A percentile compares a stretch with the other conserved stretches of the same genome.
Conservation (phyloP, 2,113 vertebrate species). For the Lates calcarifer region DNA sequence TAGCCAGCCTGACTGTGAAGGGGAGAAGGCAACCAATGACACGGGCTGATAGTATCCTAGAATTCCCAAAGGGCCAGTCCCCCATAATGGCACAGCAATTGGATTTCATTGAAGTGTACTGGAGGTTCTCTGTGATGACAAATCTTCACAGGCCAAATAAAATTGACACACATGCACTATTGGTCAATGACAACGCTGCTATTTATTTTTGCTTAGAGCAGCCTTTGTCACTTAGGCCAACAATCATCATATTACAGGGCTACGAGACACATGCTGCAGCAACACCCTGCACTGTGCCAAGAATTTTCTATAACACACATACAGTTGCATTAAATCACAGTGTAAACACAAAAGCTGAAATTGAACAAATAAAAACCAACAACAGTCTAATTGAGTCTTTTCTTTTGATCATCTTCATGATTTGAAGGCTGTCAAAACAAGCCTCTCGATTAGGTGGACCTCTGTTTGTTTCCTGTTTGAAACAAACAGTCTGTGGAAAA, state of each 20-base stretch:
- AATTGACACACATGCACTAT: constrained; percentile 22
- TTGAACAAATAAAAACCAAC: not conserved
- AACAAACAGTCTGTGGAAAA: not conserved
- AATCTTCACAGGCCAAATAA: constrained; percentile 57
- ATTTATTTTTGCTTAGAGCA: constrained; percentile 42
- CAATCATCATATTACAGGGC: not conserved
- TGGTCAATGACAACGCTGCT: constrained; percentile 40
- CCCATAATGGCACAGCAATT: constrained; percentile 44
- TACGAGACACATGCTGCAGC: constrained; percentile 11
- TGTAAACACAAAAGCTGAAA: not conserved
- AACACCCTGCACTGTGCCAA: not conserved
- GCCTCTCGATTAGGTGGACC: not conserved
- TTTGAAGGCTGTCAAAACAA: constrained; percentile 30
- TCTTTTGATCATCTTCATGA: not conserved
- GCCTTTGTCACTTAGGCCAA: constrained; percentile 35
- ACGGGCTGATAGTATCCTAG: constrained; percentile 62
- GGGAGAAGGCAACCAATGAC: constrained; percentile 66
- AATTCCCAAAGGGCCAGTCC: constrained; percentile 59
- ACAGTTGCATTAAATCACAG: not conserved
- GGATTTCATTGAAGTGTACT: constrained; percentile 59
- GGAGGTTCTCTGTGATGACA: constrained; percentile 56
- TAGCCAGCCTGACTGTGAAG: constrained; percentile 62
- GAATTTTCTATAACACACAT: not conserved
- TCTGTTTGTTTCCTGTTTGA: not conserved
- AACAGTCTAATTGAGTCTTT: not conserved